Percentiles rank a stretch among this genome's conserved stretches.
Evolutionary conservation across 2,797 vertebrate genomes (phyloP).

Genomic region (Psittacula echo): DNA sequence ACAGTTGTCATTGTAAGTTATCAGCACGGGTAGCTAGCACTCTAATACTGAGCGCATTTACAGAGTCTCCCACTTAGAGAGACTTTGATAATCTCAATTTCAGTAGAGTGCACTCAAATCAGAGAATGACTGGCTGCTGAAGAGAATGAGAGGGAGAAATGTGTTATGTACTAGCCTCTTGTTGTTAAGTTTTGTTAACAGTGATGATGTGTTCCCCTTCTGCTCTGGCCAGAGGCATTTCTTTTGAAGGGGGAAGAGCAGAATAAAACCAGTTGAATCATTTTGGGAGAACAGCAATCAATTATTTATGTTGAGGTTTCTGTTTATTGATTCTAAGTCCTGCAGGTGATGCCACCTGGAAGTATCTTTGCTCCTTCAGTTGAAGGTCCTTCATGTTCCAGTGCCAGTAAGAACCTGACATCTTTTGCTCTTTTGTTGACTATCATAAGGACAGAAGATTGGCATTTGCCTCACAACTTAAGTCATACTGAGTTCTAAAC

Average conservation of each 20-base stretch:
- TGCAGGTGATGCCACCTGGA: background rate
- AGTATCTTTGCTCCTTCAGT: background rate
- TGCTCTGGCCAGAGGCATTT: background rate
- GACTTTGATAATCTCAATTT: background rate
- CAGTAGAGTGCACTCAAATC: background rate
- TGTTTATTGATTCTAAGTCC: background rate
- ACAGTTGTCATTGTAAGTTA: accelerated
- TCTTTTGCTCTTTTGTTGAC: background rate
- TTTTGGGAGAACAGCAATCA: background rate
- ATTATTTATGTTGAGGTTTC: background rate
- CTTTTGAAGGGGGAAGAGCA: background rate
- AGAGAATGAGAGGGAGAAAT: background rate
- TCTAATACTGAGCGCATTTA: background rate
- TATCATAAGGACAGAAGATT: background rate
- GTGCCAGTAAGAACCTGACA: background rate
- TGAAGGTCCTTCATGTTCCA: background rate
- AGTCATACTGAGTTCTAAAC: background rate
- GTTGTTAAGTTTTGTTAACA: background rate
- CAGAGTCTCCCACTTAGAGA: background rate
- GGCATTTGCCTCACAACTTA: background rate
- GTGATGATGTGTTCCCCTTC: background rate
- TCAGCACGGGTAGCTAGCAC: background rate
- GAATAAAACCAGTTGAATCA: background rate
- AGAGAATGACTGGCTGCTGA: background rate
- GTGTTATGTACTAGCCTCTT: background rate